Evolutionary conservation across 2,888 invertebrate genomes (phyloP).

Genomic region (Branchinecta sandiegonensis): DNA sequence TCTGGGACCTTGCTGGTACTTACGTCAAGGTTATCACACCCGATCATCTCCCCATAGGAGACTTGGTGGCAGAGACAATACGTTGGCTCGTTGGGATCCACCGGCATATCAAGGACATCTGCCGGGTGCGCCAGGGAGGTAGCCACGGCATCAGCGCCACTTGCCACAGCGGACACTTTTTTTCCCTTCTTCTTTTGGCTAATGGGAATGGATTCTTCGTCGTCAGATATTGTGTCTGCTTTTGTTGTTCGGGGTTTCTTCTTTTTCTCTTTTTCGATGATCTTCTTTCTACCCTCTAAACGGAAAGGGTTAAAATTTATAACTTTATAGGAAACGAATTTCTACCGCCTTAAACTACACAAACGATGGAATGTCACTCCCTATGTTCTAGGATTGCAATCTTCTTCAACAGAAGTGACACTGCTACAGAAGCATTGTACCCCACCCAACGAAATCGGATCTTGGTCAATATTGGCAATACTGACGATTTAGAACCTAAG

Average conservation of each 20-base stretch:
- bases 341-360: too few species aligned
- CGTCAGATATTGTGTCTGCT: slow-evolving; percentile 28
- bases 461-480: too few species aligned
- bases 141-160: slow-evolving; percentile 28
- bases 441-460: too few species aligned
- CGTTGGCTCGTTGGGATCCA: slow-evolving; percentile 91
- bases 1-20: slow-evolving; percentile 31
- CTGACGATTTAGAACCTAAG: too few species aligned
- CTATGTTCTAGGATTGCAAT: too few species aligned
- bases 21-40: slow-evolving; percentile 82
- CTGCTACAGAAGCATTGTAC: too few species aligned
- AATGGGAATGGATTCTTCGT: slow-evolving; percentile 26
- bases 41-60: slow-evolving; percentile 93
- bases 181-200: slow-evolving; percentile 43
- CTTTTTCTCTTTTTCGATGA: slow-evolving; percentile 49
- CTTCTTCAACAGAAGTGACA: too few species aligned
- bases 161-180: slow-evolving; percentile 36
- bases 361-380: too few species aligned
- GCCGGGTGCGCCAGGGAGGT: slow-evolving; percentile 54
- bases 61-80: slow-evolving; percentile 96
- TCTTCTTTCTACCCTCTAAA: slow-evolving; percentile 52
- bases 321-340: too few species aligned
- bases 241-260: slow-evolving; percentile 38
- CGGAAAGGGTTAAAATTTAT: background rate
- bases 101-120: slow-evolving; percentile 48